Evolutionary conservation across 92 coral and sea anemone species (phyloP).

Genomic region (Actinernus sp.): DNA sequence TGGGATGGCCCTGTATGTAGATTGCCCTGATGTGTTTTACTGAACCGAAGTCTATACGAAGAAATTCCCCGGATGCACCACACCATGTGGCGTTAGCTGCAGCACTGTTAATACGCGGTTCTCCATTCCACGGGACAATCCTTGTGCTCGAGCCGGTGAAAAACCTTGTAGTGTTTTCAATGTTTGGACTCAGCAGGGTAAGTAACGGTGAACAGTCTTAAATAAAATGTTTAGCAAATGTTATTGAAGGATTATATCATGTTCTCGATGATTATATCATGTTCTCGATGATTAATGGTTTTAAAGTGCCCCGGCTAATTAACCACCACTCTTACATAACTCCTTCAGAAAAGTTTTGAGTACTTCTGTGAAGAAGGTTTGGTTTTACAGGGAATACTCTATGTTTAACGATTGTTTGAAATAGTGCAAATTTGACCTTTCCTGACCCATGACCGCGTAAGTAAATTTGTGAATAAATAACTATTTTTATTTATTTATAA

Average conservation of each 20-base stretch:
- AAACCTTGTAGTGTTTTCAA: not conserved
- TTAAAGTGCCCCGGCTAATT: no score
- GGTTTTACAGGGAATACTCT: no score
- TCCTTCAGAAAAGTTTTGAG: no score
- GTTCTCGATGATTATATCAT: not conserved
- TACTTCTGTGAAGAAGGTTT: no score
- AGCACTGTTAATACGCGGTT: conserved; percentile 8
- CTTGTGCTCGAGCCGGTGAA: conserved; percentile 13
- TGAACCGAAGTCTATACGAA: conserved; percentile 47
- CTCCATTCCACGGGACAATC: conserved; percentile 29
- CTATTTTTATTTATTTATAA: no score
- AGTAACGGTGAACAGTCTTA: conserved; percentile 3
- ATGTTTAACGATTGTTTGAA: no score
- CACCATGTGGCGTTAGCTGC: conserved; percentile 56
- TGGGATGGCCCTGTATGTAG: conserved; percentile 53
- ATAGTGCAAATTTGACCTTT: no score
- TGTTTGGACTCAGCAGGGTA: not conserved
- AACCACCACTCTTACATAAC: no score
- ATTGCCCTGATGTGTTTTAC: conserved; percentile 38
- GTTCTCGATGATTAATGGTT: not conserved
- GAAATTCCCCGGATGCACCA: conserved; percentile 31
- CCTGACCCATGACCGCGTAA: no score
- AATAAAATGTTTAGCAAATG: not conserved
- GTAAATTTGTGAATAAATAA: no score
- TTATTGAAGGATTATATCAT: not conserved